A percentile compares a stretch with the other conserved stretches of the same genome.
These are phyloP conservation scores for Circus cinereus DNA, from an alignment of 2,797 vertebrate species.

Conservation along the genomic window DNA sequence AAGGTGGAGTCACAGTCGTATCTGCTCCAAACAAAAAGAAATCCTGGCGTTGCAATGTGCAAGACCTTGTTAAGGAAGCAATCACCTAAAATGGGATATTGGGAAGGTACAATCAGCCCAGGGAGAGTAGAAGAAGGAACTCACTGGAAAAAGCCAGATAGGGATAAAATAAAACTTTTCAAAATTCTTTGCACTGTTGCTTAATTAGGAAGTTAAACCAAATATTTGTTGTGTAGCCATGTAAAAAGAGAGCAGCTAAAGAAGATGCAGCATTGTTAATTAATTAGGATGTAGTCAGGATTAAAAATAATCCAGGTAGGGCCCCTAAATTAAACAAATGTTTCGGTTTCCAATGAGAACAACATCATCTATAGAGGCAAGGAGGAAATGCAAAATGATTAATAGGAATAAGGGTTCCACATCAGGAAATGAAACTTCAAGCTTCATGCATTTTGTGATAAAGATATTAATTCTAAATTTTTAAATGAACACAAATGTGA, in stretches of 20 bases:
- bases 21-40: not conserved
- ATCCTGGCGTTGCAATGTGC: not conserved
- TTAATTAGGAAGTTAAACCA: not conserved
- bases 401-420: not conserved
- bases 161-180: not conserved
- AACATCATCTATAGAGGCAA: not conserved
- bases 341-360: not conserved
- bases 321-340: not conserved
- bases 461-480: not conserved
- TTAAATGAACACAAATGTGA: not conserved
- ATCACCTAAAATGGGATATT: not conserved
- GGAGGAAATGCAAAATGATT: not conserved
- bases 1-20: fast-evolving
- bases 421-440: not conserved
- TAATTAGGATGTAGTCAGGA: not conserved
- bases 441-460: not conserved
- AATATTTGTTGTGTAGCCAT: not conserved
- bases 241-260: not conserved
- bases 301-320: not conserved
- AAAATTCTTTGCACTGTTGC: not conserved
- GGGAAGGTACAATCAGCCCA: not conserved
- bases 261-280: not conserved
- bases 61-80: not conserved
- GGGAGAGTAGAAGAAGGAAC: not conserved
- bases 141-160: not conserved